A percentile compares a stretch with the other conserved stretches of the same genome.
Conservation (phyloP, 2,888 invertebrate species). For the Caenorhabditis sinica region DNA sequence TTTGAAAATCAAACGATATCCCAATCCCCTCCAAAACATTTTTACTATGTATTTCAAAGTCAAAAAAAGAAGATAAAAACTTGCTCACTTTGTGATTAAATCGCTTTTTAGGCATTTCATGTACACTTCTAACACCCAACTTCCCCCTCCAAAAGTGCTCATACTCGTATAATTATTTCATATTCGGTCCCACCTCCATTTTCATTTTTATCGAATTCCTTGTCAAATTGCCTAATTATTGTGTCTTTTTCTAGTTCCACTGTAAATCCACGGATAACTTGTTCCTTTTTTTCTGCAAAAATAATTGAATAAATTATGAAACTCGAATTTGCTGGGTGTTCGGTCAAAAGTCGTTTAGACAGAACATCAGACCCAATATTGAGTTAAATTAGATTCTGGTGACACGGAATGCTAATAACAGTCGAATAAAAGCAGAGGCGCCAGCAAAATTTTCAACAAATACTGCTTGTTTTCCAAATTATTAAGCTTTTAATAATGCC, state of each 20-base stretch:
- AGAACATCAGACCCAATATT: too few species aligned
- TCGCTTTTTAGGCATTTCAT: slow-evolving; percentile 63
- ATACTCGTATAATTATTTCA: slow-evolving; percentile 12
- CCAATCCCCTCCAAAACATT: neutral
- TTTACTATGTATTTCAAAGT: slow-evolving; percentile 14
- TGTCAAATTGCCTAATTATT: slow-evolving; percentile 44
- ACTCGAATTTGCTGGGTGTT: neutral
- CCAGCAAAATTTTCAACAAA: too few species aligned
- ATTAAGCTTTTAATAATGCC: too few species aligned
- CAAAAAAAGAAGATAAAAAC: slow-evolving; percentile 12
- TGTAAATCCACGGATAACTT: neutral
- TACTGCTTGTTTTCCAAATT: too few species aligned
- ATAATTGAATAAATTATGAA: slow-evolving; percentile 30
- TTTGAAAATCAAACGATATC: neutral
- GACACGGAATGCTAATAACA: too few species aligned
- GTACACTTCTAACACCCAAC: slow-evolving; percentile 37
- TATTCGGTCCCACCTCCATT: neutral
- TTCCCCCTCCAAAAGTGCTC: slow-evolving; percentile 35
- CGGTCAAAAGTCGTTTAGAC: too few species aligned
- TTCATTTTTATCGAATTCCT: slow-evolving; percentile 25
- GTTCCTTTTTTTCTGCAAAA: too few species aligned
- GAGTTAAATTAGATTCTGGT: too few species aligned
- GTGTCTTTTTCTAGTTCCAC: neutral
- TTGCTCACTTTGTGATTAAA: slow-evolving; percentile 62
- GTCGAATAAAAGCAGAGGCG: too few species aligned